These are phyloP conservation scores for Myanophis thanlyinensis DNA, from an alignment of 2,113 vertebrate genomes.

Conservation along the genomic window DNA sequence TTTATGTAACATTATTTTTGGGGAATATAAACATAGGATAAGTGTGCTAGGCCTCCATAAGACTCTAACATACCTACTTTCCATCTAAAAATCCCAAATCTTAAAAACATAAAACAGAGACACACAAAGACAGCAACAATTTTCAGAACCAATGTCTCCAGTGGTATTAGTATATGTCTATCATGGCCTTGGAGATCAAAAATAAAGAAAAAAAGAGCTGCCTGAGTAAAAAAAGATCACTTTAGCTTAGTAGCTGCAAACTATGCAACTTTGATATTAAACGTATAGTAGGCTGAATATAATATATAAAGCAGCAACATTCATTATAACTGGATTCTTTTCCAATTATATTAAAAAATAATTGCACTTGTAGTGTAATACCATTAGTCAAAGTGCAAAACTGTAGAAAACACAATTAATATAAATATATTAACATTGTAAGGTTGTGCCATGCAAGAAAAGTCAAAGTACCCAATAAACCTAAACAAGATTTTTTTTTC, in stretches of 20 bases:
- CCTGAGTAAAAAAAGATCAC: not conserved
- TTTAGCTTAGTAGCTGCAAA: not conserved
- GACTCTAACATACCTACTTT: not conserved
- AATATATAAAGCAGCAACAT: slow-evolving; percentile 3
- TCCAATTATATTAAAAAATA: slow-evolving; percentile 5
- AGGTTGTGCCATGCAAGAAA: not conserved
- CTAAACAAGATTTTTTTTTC: slow-evolving; percentile 19
- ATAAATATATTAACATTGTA: not conserved
- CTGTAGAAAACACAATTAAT: not conserved
- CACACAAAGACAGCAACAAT: not conserved
- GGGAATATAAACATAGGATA: not conserved
- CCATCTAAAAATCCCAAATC: not conserved
- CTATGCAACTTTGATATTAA: not conserved
- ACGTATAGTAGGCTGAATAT: slow-evolving; percentile 4
- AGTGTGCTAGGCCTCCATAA: not conserved
- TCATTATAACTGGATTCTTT: not conserved
- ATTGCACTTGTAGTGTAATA: not conserved
- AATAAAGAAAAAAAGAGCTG: not conserved
- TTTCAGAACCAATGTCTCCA: not conserved
- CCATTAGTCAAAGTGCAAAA: not conserved
- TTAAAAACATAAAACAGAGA: not conserved
- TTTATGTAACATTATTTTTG: not conserved
- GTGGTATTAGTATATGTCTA: not conserved
- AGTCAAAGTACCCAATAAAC: not conserved
- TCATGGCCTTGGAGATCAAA: not conserved